Base-by-base conservation (phyloP, 2,888 invertebrate species). In the Tetrapedia diversipes region DNA sequence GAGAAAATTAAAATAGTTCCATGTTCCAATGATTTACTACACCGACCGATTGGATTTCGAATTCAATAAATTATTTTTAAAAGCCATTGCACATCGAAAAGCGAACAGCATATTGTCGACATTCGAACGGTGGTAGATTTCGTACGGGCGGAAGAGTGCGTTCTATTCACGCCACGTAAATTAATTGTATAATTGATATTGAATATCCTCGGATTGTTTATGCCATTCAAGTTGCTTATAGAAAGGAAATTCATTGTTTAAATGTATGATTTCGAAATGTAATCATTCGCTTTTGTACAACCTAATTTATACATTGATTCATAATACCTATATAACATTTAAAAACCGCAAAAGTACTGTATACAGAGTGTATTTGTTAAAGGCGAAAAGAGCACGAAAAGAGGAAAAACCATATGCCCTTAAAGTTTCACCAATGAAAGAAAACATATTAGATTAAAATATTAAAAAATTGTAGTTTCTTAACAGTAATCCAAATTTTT, bases 161-260 rank as follows among this genome's bases (percentile, higher is more conserved):
- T 76, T 84, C 77, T 82, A 84, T 84, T 84, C 80, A 84, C 79
- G 79, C 73, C 78, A 72, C 81, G 79, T 76, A 82, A 84, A 84
- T 82, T 84, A 84, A 84, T 79, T 84, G 78, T 85, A 81, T 77
- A 82, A 82, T 84, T 85, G 82, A 85, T 84, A 85, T 84, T 79
- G 82, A 81, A 82, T 81, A 82, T 78, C 71, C 78, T 65, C 76
- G 79, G 74, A 79, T 82, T 76, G 81, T 85, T 78, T 76, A 77
- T 76, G 77, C 73, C 78, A 72, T 74, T 81, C 77, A 77, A 69
- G 53, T 39, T 45, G 69, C 49, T 64, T 72, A 59, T 75, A 65
- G 78, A 80, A 73, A 80, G 70, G 80, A 84, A 72, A 74, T 70
- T 67, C 75, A 84, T 84, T 78, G 82, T 84, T 84, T 67, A 80